Evolutionary conservation across 2,888 invertebrate species (phyloP).

Genomic region (Macrosiphum euphorbiae): DNA sequence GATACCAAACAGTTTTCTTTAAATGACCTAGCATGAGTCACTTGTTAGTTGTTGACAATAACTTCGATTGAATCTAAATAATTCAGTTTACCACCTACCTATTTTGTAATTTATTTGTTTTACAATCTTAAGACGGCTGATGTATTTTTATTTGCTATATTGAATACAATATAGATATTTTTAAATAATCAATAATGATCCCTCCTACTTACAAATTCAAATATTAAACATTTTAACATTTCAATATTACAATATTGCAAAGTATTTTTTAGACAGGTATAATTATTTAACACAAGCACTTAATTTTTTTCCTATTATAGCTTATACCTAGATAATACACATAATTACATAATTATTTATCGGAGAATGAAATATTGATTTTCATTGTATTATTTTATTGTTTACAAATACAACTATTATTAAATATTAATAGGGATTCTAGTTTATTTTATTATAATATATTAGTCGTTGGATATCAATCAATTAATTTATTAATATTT

Average conservation of each 20-base stretch:
- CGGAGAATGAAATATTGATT: background rate
- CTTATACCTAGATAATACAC: background rate
- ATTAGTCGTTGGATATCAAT: background rate
- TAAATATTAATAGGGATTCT: background rate
- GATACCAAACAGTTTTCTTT: constrained; percentile 53
- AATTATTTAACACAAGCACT: background rate
- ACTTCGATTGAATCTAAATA: constrained; percentile 17
- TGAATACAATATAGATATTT: background rate
- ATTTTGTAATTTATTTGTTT: constrained; percentile 8
- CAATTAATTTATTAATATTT: background rate
- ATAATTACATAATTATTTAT: background rate
- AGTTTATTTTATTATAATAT: background rate
- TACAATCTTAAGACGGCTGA: background rate
- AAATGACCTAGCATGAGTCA: constrained; percentile 59
- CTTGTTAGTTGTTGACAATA: constrained; percentile 35
- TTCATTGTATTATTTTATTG: background rate
- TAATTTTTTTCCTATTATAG: background rate
- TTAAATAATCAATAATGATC: background rate
- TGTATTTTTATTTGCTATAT: background rate
- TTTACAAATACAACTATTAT: background rate
- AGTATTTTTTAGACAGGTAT: too few species aligned
- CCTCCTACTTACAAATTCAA: background rate
- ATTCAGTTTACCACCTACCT: background rate
- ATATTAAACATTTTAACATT: background rate
- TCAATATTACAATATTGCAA: background rate